Evolutionary conservation across 2,888 invertebrate genomes (phyloP).

Genomic region (Sabatieria punctata): DNA sequence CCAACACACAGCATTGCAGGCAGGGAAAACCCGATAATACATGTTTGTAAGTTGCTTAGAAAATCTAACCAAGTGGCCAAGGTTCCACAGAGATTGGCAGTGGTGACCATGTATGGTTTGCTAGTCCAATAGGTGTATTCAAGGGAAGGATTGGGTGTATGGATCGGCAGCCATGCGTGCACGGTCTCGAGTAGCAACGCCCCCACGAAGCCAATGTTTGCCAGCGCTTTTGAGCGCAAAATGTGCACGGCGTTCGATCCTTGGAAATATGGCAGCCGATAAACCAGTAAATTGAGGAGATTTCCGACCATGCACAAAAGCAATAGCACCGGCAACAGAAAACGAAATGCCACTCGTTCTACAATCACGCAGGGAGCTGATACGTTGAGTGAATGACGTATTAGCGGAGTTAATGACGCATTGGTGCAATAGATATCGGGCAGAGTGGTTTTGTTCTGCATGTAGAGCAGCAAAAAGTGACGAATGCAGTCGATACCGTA

Average conservation of each 20-base stretch:
- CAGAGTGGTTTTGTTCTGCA: too few relatives aligned
- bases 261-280: slow-evolving; percentile 23
- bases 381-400: too few relatives aligned
- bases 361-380: slow-evolving; percentile 11
- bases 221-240: slow-evolving; percentile 20
- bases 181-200: slow-evolving; percentile 21
- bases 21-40: too few relatives aligned
- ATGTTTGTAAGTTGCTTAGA: not conserved
- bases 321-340: slow-evolving; percentile 19
- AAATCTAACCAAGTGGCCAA: slow-evolving; percentile 20
- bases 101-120: slow-evolving; percentile 21
- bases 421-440: too few relatives aligned
- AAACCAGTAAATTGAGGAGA: slow-evolving; percentile 22
- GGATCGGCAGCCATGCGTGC: slow-evolving; percentile 18
- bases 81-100: slow-evolving; percentile 26
- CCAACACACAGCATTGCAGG: too few relatives aligned
- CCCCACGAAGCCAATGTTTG: slow-evolving; percentile 22
- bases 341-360: slow-evolving; percentile 12
- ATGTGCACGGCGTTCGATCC: slow-evolving; percentile 23
- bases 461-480: too few relatives aligned
- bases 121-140: slow-evolving; percentile 23
- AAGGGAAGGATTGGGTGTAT: slow-evolving; percentile 11
- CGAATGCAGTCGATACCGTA: too few relatives aligned
- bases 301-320: slow-evolving; percentile 22
- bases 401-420: too few relatives aligned